Conservation (phyloP, 2,113 vertebrate species). For the Pelecanus crispus region DNA sequence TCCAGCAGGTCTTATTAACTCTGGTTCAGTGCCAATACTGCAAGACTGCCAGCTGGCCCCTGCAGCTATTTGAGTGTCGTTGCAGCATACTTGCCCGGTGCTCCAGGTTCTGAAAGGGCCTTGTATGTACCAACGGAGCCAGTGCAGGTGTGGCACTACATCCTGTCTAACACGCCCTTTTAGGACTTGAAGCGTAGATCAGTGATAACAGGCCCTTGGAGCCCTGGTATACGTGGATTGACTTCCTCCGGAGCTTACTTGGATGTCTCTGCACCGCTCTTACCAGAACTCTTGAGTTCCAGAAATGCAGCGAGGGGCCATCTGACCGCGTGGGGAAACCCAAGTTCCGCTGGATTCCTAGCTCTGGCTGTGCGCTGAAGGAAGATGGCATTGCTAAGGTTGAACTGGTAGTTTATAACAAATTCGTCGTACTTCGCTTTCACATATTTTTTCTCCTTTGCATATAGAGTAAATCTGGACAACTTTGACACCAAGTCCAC, state of each 20-base stretch:
- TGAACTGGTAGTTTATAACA: not conserved
- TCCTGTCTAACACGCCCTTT: not conserved
- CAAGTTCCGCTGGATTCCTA: fast-evolving
- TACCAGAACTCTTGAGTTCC: not conserved
- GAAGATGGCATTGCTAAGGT: not conserved
- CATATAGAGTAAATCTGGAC: not conserved
- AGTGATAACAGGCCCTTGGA: not conserved
- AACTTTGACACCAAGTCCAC: not conserved
- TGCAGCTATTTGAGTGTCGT: not conserved
- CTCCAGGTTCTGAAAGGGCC: constrained; percentile 5
- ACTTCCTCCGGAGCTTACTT: not conserved
- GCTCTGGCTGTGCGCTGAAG: not conserved
- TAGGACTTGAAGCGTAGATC: not conserved
- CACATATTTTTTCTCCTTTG: not conserved
- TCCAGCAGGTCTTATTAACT: constrained; percentile 16
- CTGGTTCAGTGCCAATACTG: not conserved
- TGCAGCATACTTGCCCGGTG: not conserved
- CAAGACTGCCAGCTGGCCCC: constrained; percentile 7
- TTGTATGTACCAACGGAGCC: not conserved
- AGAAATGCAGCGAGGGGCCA: not conserved
- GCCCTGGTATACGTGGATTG: not conserved
- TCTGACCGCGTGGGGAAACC: not conserved
- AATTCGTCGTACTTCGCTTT: not conserved
- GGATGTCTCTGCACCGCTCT: not conserved
- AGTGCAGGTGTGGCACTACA: not conserved